phyloP scores from a whole-genome alignment of 2,888 invertebrate species.

The Cantharis lateralis region DNA sequence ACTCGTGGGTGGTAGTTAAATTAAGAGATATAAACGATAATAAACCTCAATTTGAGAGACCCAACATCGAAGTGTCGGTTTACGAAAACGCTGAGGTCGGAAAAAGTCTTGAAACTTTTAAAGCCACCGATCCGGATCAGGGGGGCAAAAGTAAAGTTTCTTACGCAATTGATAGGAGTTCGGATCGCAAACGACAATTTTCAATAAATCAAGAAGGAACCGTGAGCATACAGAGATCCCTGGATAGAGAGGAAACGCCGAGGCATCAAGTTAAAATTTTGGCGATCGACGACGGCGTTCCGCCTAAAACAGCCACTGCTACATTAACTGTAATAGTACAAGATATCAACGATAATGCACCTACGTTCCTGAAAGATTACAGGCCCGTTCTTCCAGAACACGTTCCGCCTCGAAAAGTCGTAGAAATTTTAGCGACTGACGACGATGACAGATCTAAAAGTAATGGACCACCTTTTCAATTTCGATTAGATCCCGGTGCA shows the following conservation, averaged over 20 bases:
- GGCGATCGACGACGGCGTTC: slow-evolving; percentile 92
- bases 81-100: slow-evolving; percentile 92
- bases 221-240: slow-evolving; percentile 87
- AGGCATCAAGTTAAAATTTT: slow-evolving; percentile 95
- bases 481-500: slow-evolving; percentile 90
- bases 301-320: slow-evolving; percentile 91
- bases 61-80: slow-evolving; percentile 90
- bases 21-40: slow-evolving; percentile 96
- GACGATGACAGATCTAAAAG: slow-evolving; percentile 93
- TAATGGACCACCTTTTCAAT: slow-evolving; percentile 96
- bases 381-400: slow-evolving; percentile 93
- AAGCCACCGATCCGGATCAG: slow-evolving; percentile 95
- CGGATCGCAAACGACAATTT: slow-evolving; percentile 92
- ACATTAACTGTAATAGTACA: slow-evolving; percentile 93
- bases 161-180: slow-evolving; percentile 89
- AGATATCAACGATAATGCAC: slow-evolving; percentile 94
- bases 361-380: slow-evolving; percentile 90
- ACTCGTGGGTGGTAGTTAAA: slow-evolving; percentile 93
- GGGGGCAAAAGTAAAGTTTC: slow-evolving; percentile 90
- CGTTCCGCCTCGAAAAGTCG: slow-evolving; percentile 87
- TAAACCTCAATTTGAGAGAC: slow-evolving; percentile 91
- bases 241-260: slow-evolving; percentile 94
- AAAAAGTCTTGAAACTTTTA: slow-evolving; percentile 89
- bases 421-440: slow-evolving; percentile 91
- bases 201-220: slow-evolving; percentile 94